Base-by-base conservation (phyloP, 2,113 vertebrate genomes). In the Microcebus ravelobensis region DNA sequence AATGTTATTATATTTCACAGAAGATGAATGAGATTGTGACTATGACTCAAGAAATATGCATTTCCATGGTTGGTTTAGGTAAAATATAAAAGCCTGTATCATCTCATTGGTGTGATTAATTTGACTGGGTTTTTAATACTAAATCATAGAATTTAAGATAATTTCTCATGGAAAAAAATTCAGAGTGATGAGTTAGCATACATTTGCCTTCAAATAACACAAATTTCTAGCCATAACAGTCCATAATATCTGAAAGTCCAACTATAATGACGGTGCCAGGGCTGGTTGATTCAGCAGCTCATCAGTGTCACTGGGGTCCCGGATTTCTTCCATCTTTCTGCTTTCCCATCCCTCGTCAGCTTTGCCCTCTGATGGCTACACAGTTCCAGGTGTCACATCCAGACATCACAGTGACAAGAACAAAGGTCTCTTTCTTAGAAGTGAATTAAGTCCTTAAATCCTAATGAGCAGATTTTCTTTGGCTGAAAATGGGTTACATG, bases 11-110 rank as follows among this genome's bases (percentile, higher is more conserved):
- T 63, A 50, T 48, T 87, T 23, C 36, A 79, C 25, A 77, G 39
- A 94, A 82, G n/a, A 83, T 82, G 59, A 91, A 86, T 85, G 79
- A 93, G 45, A 63, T 65, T 89, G 25, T 90, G 83, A 42, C 80
- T 68, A 39, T 48, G 27, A 82, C 39, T 97, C 85, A 68, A 77
- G 42, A 39, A 88, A 93, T 87, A 48, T 68, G 8, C 42, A 77
- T 91, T 84, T 94, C 55, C 84, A 59, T 93, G 48, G 12, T 74
- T 83, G 79, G 12, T 87, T 94, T 95, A 77, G 84, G 50, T 52
- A 82, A 90, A 97, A 79, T 85, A 73, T 14, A 77, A 87, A 96
- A 87, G 31, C 39, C 15, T 90, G 3, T 36, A 85, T 89, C 50
- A 87, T 79, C 25, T 74, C 36, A 27, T 8, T 91, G 23, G 45